These are phyloP conservation scores for Eidolon dupreanum DNA, from an alignment of 2,797 vertebrate species.

Conservation along the genomic window DNA sequence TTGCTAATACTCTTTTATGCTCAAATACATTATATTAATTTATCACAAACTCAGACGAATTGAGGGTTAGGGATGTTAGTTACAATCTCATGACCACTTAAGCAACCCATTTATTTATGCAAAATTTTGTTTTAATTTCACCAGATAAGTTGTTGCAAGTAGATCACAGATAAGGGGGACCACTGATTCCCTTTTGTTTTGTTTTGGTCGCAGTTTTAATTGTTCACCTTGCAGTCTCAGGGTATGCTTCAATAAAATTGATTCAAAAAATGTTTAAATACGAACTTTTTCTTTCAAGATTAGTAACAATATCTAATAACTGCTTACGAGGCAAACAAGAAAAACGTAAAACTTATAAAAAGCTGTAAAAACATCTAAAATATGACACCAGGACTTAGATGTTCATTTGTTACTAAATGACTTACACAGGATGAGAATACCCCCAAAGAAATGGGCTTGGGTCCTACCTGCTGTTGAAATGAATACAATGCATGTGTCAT, in stretches of 20 bases:
- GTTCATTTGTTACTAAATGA: background rate
- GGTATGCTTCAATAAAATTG: background rate
- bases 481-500: background rate
- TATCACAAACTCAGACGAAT: slow-evolving; percentile 12
- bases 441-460: background rate
- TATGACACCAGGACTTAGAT: background rate
- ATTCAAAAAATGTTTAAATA: background rate
- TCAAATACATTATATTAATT: slow-evolving; percentile 36
- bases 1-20: background rate
- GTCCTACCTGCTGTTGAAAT: background rate
- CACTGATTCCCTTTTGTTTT: background rate
- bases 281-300: slow-evolving; percentile 25
- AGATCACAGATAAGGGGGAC: background rate
- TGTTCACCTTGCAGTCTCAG: background rate
- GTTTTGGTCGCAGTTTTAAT: background rate
- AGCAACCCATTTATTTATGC: background rate
- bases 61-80: background rate
- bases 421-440: background rate
- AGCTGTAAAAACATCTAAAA: background rate
- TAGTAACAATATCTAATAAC: slow-evolving; percentile 23
- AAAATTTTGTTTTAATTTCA: slow-evolving; percentile 47
- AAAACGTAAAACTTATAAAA: background rate
- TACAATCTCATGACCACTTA: background rate
- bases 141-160: background rate
- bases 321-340: background rate